Percentiles rank a stretch among this genome's conserved stretches.
Evolutionary conservation across 2,888 invertebrate species (phyloP).

Genomic region (Zhuqinia jingwanae): DNA sequence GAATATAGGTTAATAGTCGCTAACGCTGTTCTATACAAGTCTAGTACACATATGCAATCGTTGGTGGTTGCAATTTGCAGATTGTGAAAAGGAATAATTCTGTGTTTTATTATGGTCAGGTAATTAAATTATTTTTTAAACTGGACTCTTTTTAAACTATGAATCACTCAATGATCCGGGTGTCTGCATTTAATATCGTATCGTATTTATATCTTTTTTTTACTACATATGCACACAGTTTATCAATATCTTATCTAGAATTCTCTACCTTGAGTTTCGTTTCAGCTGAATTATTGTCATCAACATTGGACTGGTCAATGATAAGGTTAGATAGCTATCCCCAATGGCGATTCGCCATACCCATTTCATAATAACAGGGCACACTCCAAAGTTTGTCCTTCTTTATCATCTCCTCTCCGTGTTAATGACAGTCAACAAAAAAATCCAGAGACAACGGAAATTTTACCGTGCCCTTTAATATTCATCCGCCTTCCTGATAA

Average conservation of each 20-base stretch:
- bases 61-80: too few species aligned
- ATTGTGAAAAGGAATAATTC: too few species aligned
- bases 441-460: neutral
- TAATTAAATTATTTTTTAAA: too few species aligned
- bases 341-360: neutral
- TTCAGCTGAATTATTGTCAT: neutral
- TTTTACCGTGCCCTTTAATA: neutral
- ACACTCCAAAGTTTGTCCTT: neutral
- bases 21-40: too few species aligned
- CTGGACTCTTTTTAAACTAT: too few species aligned
- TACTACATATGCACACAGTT: too few species aligned
- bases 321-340: neutral
- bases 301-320: slow-evolving; percentile 1
- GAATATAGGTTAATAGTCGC: too few species aligned
- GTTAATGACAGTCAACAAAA: neutral
- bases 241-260: neutral
- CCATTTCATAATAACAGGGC: neutral
- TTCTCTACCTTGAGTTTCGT: neutral
- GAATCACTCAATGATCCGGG: too few species aligned
- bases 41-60: too few species aligned
- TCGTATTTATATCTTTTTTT: too few species aligned
- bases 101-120: too few species aligned
- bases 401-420: neutral
- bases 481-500: neutral
- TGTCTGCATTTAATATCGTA: too few species aligned